A percentile compares a stretch with the other conserved stretches of the same genome.
Evolutionary conservation across 2,113 vertebrate genomes (phyloP).

Genomic region (Grammomys dolichurus): DNA sequence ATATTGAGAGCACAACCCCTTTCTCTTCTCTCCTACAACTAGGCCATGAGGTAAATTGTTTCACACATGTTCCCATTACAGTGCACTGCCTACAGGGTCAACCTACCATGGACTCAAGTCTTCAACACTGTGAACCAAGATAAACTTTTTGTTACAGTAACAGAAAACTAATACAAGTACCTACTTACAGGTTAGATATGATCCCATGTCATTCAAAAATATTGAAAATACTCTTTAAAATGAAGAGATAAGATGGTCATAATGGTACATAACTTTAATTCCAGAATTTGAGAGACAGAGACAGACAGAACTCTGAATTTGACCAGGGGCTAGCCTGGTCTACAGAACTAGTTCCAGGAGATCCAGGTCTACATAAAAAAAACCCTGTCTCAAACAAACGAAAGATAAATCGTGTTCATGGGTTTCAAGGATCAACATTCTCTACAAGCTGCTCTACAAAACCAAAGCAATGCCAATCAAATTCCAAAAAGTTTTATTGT

Average conservation of each 20-base stretch:
- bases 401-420: background rate
- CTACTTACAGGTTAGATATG: background rate
- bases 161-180: background rate
- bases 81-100: background rate
- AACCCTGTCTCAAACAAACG: background rate
- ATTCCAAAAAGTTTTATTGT: background rate
- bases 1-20: too few relatives aligned
- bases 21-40: background rate
- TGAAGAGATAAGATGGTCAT: background rate
- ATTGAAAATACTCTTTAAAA: background rate
- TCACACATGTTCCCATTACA: background rate
- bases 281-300: background rate
- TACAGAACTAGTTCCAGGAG: background rate
- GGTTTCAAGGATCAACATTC: background rate
- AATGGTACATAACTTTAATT: background rate
- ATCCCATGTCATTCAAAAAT: background rate
- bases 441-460: background rate
- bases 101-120: background rate
- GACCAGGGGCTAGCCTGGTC: background rate
- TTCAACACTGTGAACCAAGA: background rate
- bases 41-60: too few relatives aligned
- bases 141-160: background rate
- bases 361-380: background rate
- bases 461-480: background rate
- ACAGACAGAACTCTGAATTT: background rate